Base-by-base conservation (phyloP, 1,140 invertebrate genomes). In the Cotesia glomerata region DNA sequence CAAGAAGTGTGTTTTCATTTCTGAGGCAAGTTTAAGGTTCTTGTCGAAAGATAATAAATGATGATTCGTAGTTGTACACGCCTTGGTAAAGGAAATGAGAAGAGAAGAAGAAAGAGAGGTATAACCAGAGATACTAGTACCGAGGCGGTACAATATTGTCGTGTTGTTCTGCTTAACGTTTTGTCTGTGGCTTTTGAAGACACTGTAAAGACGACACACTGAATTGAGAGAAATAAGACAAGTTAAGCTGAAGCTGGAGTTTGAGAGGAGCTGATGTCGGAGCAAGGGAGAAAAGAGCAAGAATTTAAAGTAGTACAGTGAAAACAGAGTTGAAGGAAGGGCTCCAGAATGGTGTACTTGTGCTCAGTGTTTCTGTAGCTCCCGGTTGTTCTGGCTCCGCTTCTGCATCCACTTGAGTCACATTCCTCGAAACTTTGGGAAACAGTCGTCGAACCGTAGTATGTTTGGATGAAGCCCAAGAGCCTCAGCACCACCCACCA, bases 401-500 rank as follows among this genome's bases (percentile, higher is more conserved):
- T 11, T 45, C 66, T 61, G 67, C 67, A 69, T 45, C 67, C 67
- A 71, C 58, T 71, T 49, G 58, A 63, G 58, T 36, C 59, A 61
- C 69, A 63, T 71, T 71, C 58, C 69, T 51, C n/a, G 39, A 51
- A 71, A 71, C 36, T 69, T 56, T 61, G 56, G 34, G 56, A 69
- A 61, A 69, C 35, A 69, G 67, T 59, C 67, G 56, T 51, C 39
- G 58, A 62, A 49, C 36, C 39, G n/a, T 58, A 49, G 58, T 62
- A 26, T 70, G 58, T 70, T 69, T 70, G 68, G 68, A 70, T 39
- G 58, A 61, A 62, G 8, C 68, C 68, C 68, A 70, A 70, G 36
- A 61, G 61, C n/a, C 35, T 9, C 9, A 14, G 13, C 13, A 14
- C 11, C 34, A 26, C 9, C 3, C 32, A 26, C 9, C 8, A 16